Conservation (phyloP, 1,140 invertebrate species). For the Saccostrea cuccullata region DNA sequence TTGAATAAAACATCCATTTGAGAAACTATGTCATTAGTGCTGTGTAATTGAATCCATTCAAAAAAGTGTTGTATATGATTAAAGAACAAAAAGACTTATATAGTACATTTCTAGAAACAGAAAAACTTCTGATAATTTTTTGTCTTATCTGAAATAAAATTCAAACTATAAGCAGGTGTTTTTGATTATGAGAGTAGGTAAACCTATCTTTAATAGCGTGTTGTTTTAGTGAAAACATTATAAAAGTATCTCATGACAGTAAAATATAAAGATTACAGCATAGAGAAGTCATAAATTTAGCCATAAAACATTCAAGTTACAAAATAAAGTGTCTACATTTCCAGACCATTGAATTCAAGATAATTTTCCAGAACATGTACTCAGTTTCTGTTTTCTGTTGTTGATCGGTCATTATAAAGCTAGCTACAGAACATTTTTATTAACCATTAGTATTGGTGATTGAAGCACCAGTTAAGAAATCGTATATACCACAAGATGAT, state of each 20-base stretch:
- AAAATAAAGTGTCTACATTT: background rate
- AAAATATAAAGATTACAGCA: background rate
- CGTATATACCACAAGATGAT: background rate
- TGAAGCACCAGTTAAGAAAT: conserved; percentile 2
- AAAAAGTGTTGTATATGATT: too few species aligned
- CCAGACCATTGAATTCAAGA: background rate
- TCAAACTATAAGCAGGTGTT: background rate
- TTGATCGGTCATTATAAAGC: conserved; percentile 10
- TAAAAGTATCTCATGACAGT: conserved; percentile 10
- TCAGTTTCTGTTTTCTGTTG: background rate
- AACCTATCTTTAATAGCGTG: background rate
- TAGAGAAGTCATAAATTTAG: background rate
- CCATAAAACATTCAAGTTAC: background rate
- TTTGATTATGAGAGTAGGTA: background rate
- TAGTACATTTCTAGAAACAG: too few species aligned
- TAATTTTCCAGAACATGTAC: background rate
- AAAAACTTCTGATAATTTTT: background rate
- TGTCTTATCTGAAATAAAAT: background rate
- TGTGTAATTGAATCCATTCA: too few species aligned
- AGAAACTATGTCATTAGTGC: too few species aligned
- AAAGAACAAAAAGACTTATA: too few species aligned
- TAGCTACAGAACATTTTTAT: background rate
- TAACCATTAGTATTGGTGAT: conserved; percentile 20
- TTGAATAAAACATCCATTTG: background rate
- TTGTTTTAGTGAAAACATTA: background rate